phyloP scores from a whole-genome alignment of 2,888 invertebrate genomes.

The Anarsia innoxiella region DNA sequence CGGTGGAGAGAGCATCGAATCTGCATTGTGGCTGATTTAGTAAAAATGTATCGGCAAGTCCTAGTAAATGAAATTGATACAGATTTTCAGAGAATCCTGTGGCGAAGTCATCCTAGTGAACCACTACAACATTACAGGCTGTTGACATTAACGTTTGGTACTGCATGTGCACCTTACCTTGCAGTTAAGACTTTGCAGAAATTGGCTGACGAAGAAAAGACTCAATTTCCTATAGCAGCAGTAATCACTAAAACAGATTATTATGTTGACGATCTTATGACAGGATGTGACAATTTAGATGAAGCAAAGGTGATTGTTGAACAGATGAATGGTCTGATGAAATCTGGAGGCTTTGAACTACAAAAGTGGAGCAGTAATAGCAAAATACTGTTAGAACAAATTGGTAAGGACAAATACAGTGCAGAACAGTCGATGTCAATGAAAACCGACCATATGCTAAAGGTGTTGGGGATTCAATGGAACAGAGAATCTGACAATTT shows the following conservation, averaged over 20 bases:
- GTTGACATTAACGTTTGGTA: slow-evolving; percentile 19
- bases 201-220: slow-evolving; percentile 16
- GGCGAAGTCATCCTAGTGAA: slow-evolving; percentile 13
- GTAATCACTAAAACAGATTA: slow-evolving; percentile 12
- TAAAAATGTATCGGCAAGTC: slow-evolving; percentile 19
- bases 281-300: slow-evolving; percentile 16
- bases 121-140: slow-evolving; percentile 16
- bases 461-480: slow-evolving; percentile 25
- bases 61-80: slow-evolving; percentile 12
- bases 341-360: slow-evolving; percentile 20
- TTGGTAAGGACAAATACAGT: slow-evolving; percentile 9
- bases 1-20: slow-evolving; percentile 16
- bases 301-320: slow-evolving; percentile 20
- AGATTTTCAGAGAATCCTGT: slow-evolving; percentile 17
- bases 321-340: slow-evolving; percentile 21
- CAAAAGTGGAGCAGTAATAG: slow-evolving; percentile 28
- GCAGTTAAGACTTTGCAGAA: slow-evolving; percentile 17
- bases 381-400: slow-evolving; percentile 16
- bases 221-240: slow-evolving; percentile 15
- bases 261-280: slow-evolving; percentile 21
- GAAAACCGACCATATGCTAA: slow-evolving; percentile 18
- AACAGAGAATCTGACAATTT: slow-evolving; percentile 20
- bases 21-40: slow-evolving; percentile 14
- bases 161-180: slow-evolving; percentile 20
- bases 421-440: slow-evolving; percentile 7